These are phyloP conservation scores for Poecilus cupreus DNA, from an alignment of 2,888 invertebrate genomes.

Conservation along the genomic window DNA sequence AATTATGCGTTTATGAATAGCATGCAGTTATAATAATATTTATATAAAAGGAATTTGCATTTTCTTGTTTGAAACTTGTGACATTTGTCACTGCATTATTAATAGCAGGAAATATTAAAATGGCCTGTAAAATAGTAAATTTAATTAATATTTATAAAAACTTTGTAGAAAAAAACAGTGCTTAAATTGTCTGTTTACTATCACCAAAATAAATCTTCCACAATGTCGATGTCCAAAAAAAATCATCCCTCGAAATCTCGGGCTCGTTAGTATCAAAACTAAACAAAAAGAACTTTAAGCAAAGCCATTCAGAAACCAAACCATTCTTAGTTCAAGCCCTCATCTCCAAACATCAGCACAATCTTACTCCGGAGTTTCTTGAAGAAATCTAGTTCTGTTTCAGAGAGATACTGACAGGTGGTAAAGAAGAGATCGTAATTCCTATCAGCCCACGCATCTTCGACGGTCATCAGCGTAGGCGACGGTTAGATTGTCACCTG, in stretches of 20 bases:
- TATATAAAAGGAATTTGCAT: background rate
- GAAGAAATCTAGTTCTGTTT: slow-evolving; percentile 4
- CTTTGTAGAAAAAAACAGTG: background rate
- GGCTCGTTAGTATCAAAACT: slow-evolving; percentile 15
- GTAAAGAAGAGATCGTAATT: slow-evolving; percentile 46
- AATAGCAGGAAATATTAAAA: background rate
- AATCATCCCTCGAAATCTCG: slow-evolving; percentile 30
- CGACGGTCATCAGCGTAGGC: slow-evolving; percentile 50
- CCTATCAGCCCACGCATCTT: slow-evolving; percentile 41
- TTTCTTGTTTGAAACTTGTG: background rate
- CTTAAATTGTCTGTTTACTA: slow-evolving; percentile 1
- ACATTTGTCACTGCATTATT: background rate
- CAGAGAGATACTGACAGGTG: background rate
- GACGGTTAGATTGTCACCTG: slow-evolving; percentile 52
- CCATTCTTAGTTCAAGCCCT: background rate
- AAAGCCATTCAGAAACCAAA: slow-evolving; percentile 19
- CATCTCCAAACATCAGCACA: background rate
- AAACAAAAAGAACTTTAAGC: background rate
- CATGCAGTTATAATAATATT: background rate
- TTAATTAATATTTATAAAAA: background rate
- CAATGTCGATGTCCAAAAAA: slow-evolving; percentile 1
- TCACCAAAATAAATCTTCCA: slow-evolving; percentile 16
- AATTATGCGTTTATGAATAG: slow-evolving; percentile 17
- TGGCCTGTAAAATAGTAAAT: background rate
- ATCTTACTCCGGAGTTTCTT: background rate